Percentiles rank a stretch among this genome's conserved stretches.
phyloP scores from a whole-genome alignment of 2,888 invertebrate genomes.

The Amorpha juglandis region DNA sequence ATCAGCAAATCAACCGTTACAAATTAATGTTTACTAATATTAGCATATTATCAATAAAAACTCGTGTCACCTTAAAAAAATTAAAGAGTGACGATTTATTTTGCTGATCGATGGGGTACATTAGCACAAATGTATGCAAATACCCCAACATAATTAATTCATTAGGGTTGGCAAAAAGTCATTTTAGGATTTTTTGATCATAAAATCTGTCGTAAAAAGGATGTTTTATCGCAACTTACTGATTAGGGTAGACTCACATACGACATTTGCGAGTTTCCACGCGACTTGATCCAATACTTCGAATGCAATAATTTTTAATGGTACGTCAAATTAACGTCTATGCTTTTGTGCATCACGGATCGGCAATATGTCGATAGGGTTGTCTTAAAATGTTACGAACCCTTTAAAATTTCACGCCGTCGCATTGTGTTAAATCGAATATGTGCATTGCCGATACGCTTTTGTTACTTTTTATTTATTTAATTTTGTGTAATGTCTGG shows the following conservation, averaged over 20 bases:
- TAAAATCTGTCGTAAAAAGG: slow-evolving; percentile 48
- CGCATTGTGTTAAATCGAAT: slow-evolving; percentile 80
- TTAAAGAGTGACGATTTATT: slow-evolving; percentile 17
- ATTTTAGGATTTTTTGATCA: slow-evolving; percentile 46
- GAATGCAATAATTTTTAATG: slow-evolving; percentile 81
- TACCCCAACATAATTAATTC: slow-evolving; percentile 62
- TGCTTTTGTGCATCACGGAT: slow-evolving; percentile 67
- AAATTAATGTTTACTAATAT: slow-evolving; percentile 81
- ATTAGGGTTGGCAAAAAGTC: slow-evolving; percentile 57
- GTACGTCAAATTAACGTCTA: slow-evolving; percentile 82
- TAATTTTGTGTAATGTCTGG: not conserved
- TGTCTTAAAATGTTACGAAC: slow-evolving; percentile 52
- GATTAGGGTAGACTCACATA: slow-evolving; percentile 5
- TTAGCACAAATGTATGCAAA: not conserved
- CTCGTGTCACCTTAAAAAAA: slow-evolving; percentile 66
- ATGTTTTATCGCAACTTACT: slow-evolving; percentile 2
- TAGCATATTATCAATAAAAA: slow-evolving; percentile 75
- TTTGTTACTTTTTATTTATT: slow-evolving; percentile 3
- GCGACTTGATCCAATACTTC: slow-evolving; percentile 66
- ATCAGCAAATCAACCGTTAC: slow-evolving; percentile 84
- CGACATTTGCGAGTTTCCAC: slow-evolving; percentile 62
- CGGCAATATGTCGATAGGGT: slow-evolving; percentile 81
- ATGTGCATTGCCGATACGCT: slow-evolving; percentile 53
- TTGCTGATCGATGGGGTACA: slow-evolving; percentile 15
- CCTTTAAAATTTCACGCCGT: slow-evolving; percentile 77